A percentile compares a stretch with the other conserved stretches of the same genome.
Conservation (phyloP, 2,888 invertebrate genomes). For the Tillus elongatus region DNA sequence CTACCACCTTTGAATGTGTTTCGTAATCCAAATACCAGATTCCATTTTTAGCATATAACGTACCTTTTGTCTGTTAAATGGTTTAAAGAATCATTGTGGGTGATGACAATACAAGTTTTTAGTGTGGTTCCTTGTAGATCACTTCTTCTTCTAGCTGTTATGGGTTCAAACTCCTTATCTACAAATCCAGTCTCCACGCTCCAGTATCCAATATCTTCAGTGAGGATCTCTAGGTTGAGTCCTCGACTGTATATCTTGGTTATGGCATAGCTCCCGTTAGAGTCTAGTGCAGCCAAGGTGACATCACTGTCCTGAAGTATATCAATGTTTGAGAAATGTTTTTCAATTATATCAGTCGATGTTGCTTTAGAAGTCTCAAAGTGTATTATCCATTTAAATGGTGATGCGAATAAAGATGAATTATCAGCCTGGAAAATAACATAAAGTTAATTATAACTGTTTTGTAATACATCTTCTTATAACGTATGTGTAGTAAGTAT, state of each 20-base stretch:
- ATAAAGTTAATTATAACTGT: too few species aligned
- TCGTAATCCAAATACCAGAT: too few species aligned
- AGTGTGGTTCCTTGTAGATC: constrained; percentile 44
- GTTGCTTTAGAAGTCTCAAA: background rate
- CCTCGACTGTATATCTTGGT: constrained; percentile 28
- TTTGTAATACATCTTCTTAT: too few species aligned
- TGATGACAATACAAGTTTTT: constrained; percentile 50
- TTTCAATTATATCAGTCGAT: background rate
- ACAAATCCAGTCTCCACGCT: constrained; percentile 16
- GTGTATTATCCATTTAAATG: background rate
- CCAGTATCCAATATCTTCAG: constrained; percentile 30
- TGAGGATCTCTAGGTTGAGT: constrained; percentile 17
- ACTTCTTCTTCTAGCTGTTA: constrained; percentile 38
- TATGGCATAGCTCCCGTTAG: constrained; percentile 29
- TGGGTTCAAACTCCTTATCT: constrained; percentile 18
- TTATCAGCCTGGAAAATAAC: constrained; percentile 1
- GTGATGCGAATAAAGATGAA: background rate
- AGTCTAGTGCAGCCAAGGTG: constrained; percentile 37
- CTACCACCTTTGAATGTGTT: too few species aligned
- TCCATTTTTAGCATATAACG: too few species aligned
- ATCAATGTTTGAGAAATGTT: constrained; percentile 12
- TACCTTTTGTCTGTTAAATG: constrained; percentile 54
- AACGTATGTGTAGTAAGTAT: too few species aligned
- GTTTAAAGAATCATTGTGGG: constrained; percentile 49
- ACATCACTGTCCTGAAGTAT: constrained; percentile 47